These are phyloP conservation scores for Rhinolophus ferrumequinum DNA, from an alignment of 2,113 vertebrate genomes.

Conservation along the genomic window DNA sequence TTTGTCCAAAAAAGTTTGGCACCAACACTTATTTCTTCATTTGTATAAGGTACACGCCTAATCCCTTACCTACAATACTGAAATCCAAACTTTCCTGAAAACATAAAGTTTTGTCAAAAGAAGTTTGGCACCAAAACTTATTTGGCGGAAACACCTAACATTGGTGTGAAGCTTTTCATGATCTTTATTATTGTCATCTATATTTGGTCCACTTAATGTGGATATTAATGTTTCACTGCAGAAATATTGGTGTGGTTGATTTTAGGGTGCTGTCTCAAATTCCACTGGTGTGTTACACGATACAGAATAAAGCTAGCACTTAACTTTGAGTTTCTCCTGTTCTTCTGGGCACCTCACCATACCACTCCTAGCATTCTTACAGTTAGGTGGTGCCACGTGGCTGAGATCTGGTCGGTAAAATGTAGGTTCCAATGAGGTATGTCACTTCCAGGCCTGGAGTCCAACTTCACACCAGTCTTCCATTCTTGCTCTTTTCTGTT, in stretches of 20 bases:
- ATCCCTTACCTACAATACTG: not conserved
- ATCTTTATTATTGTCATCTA: not conserved
- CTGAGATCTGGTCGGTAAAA: not conserved
- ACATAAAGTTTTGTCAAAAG: not conserved
- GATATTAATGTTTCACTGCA: not conserved
- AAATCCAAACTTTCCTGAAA: conserved; percentile 10
- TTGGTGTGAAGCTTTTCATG: not conserved
- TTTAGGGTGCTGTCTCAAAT: not conserved
- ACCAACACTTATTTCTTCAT: not conserved
- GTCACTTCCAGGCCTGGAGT: not conserved
- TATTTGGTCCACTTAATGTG: not conserved
- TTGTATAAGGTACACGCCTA: not conserved
- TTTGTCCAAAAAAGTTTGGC: not conserved
- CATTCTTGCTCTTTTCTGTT: not conserved
- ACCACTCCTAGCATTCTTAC: not conserved
- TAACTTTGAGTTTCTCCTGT: not conserved
- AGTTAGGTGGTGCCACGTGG: not conserved
- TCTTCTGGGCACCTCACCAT: not conserved
- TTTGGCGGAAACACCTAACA: not conserved
- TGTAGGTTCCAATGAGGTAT: not conserved
- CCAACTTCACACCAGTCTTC: not conserved
- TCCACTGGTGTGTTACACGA: not conserved
- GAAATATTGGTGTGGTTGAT: not conserved
- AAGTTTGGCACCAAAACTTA: not conserved
- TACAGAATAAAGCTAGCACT: not conserved